Percentiles rank a stretch among this genome's conserved stretches.
Evolutionary conservation across 2,113 vertebrate species (phyloP).

Genomic region (Eptesicus fuscus): DNA sequence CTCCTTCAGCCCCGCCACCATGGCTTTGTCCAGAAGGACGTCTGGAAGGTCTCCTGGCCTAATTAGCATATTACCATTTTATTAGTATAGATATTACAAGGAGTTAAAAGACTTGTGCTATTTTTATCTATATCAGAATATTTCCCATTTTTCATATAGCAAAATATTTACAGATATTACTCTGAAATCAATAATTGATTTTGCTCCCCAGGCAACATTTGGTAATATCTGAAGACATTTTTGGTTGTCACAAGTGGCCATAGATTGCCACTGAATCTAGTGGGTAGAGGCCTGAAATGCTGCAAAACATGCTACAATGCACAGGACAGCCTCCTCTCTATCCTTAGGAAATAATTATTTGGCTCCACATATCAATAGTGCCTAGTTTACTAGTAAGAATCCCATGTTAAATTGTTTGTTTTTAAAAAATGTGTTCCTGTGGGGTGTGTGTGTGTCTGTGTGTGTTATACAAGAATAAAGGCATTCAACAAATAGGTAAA

Average conservation of each 20-base stretch:
- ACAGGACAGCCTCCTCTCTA: not conserved
- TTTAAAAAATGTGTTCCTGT: not conserved
- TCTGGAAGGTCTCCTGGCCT: too few relatives aligned
- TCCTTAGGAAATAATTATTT: not conserved
- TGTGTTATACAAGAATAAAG: not conserved
- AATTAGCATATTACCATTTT: too few relatives aligned
- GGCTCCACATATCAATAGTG: not conserved
- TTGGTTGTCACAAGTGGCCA: not conserved
- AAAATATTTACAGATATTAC: not conserved
- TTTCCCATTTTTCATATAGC: not conserved
- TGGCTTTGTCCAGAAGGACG: too few relatives aligned
- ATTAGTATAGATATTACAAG: not conserved
- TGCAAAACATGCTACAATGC: not conserved
- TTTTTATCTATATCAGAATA: not conserved
- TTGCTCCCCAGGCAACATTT: not conserved
- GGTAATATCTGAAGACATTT: not conserved
- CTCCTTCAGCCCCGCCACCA: too few relatives aligned
- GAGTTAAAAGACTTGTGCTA: not conserved
- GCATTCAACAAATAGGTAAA: not conserved
- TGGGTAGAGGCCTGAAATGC: accelerated
- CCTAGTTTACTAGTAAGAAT: not conserved
- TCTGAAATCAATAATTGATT: not conserved
- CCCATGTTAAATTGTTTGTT: not conserved
- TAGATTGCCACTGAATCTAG: not conserved
- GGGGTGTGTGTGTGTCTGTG: not conserved